These are phyloP conservation scores for Drosophila sucinea DNA, from an alignment of 1,140 invertebrate genomes.

Conservation along the genomic window DNA sequence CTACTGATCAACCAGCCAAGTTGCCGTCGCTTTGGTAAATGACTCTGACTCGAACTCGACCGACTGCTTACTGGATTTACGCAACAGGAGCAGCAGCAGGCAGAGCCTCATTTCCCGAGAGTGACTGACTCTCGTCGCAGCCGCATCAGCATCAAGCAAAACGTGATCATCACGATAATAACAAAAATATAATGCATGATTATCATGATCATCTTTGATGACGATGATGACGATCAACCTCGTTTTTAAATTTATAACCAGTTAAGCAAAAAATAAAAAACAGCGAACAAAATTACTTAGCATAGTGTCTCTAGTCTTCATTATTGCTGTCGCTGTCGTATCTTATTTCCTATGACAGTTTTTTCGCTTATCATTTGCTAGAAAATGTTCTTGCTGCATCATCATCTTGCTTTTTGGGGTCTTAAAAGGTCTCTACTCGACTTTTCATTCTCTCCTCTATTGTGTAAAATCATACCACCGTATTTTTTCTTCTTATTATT, in stretches of 20 bases:
- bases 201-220: constrained; percentile 19
- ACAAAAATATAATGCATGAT: constrained; percentile 46
- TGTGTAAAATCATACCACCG: background rate
- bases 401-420: constrained; percentile 23
- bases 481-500: background rate
- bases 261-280: constrained; percentile 42
- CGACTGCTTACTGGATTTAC: constrained; percentile 77
- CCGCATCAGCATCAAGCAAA: constrained; percentile 20
- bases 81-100: constrained; percentile 63
- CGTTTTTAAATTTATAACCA: constrained; percentile 67
- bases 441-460: background rate
- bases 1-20: constrained; percentile 43
- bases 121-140: constrained; percentile 36
- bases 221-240: constrained; percentile 43
- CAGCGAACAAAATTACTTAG: constrained; percentile 31
- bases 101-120: constrained; percentile 55
- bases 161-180: constrained; percentile 72
- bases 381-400: constrained; percentile 58
- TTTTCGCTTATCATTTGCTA: constrained; percentile 77
- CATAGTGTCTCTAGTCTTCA: background rate
- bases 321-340: background rate
- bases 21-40: constrained; percentile 63
- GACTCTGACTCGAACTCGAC: constrained; percentile 61
- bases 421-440: background rate
- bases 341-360: constrained; percentile 61